phyloP scores from a whole-genome alignment of 2,113 vertebrate genomes.

The Clupea harengus region DNA sequence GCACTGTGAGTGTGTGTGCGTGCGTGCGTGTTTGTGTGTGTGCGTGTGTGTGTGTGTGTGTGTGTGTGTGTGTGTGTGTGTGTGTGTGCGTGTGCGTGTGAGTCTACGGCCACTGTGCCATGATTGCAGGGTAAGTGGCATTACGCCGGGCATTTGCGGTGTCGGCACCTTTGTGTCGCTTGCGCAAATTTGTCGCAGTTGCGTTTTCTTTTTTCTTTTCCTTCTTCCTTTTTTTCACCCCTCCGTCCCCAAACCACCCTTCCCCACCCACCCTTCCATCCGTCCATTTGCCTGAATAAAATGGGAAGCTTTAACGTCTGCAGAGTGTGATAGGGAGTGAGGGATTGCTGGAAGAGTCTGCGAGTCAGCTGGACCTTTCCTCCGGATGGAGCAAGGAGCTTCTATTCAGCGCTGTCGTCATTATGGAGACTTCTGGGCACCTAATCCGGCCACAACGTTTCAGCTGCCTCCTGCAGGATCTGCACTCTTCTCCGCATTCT shows the following conservation, averaged over 20 bases:
- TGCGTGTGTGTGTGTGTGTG: background rate
- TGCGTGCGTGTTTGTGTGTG: constrained; percentile 13
- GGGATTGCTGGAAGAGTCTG: background rate
- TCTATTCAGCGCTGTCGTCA: background rate
- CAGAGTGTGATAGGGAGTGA: constrained; percentile 12
- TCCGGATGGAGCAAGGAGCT: constrained; percentile 21
- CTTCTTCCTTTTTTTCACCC: background rate
- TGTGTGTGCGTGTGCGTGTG: background rate
- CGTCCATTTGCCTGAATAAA: background rate
- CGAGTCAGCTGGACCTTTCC: constrained; percentile 25
- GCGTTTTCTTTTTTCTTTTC: background rate
- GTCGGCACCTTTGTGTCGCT: constrained; percentile 9
- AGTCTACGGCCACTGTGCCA: background rate
- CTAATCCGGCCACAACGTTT: constrained; percentile 14
- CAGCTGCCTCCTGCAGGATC: constrained; percentile 20
- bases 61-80: background rate
- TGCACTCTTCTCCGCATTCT: background rate
- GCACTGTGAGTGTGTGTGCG: constrained; percentile 4
- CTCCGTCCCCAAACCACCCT: background rate
- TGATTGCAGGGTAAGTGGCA: constrained; percentile 11
- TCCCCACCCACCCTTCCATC: background rate
- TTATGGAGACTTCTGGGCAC: constrained; percentile 20
- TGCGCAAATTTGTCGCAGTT: background rate
- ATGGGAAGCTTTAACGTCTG: background rate
- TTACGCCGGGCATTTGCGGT: background rate